phyloP scores from a whole-genome alignment of 1,140 invertebrate species.

The Bombus superbus region DNA sequence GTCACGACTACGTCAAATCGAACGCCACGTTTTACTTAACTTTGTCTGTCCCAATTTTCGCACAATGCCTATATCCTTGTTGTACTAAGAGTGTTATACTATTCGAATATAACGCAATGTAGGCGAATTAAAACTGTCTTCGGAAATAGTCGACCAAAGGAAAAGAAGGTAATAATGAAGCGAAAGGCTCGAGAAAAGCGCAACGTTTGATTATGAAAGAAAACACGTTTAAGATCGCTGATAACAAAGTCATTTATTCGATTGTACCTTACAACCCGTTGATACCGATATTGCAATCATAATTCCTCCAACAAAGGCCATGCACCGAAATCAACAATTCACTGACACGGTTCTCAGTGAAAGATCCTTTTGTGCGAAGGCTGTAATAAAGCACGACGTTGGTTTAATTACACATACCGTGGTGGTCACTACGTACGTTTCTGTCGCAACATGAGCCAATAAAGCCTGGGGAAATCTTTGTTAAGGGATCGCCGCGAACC shows the following conservation, averaged over 20 bases:
- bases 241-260: too few species aligned
- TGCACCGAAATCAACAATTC: not conserved
- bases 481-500: slow-evolving; percentile 53
- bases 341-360: not conserved
- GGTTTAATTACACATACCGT: slow-evolving; percentile 31
- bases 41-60: too few species aligned
- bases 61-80: too few species aligned
- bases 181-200: not conserved
- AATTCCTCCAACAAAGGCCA: not conserved
- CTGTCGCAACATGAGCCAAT: slow-evolving; percentile 40
- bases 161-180: not conserved
- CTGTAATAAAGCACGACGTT: slow-evolving; percentile 17
- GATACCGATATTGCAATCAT: not conserved
- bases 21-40: too few species aligned
- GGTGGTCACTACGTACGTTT: slow-evolving; percentile 27
- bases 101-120: too few species aligned
- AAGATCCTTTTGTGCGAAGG: not conserved
- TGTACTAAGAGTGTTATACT: too few species aligned
- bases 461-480: slow-evolving; percentile 52
- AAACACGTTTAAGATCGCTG: not conserved
- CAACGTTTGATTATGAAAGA: not conserved
- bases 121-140: too few species aligned
- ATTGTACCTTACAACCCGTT: not conserved
- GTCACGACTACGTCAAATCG: too few species aligned
- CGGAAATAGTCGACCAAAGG: not conserved